These are phyloP conservation scores for Tortricodes alternella DNA, from an alignment of 2,888 invertebrate species.

Conservation along the genomic window DNA sequence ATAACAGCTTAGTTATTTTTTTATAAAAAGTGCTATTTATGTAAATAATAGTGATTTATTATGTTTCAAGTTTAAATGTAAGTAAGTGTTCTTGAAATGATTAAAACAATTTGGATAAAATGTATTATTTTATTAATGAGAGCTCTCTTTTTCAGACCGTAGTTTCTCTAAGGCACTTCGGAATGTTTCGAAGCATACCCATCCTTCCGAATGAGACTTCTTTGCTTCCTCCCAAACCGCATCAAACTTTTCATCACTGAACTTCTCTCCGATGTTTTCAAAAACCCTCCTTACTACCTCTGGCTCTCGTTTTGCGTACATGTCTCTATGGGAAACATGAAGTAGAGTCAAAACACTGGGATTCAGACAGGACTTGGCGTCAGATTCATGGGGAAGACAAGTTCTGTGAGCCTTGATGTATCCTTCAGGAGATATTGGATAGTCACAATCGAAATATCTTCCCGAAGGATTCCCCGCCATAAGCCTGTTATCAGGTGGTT, in stretches of 20 bases:
- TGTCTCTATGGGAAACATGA: conserved; percentile 64
- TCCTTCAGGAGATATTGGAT: conserved; percentile 57
- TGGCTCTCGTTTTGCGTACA: conserved; percentile 63
- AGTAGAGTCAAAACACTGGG: conserved; percentile 62
- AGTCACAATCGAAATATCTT: conserved; percentile 67
- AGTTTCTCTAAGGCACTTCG: conserved; percentile 48
- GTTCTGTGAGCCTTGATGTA: conserved; percentile 53
- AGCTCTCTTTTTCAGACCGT: conserved; percentile 27
- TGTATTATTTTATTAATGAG: too few relatives aligned
- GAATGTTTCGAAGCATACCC: conserved; percentile 82
- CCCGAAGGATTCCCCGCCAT: conserved; percentile 70
- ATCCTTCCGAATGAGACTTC: conserved; percentile 72
- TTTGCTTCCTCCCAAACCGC: conserved; percentile 77
- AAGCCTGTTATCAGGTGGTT: conserved; percentile 44
- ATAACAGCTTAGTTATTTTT: too few relatives aligned
- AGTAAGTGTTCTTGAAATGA: too few relatives aligned
- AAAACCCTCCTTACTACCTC: conserved; percentile 68
- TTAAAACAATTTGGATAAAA: too few relatives aligned
- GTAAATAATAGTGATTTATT: too few relatives aligned
- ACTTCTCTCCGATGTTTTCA: conserved; percentile 74
- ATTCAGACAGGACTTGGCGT: conserved; percentile 55
- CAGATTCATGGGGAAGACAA: conserved; percentile 65
- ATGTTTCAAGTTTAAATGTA: too few relatives aligned
- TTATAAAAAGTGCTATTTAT: too few relatives aligned
- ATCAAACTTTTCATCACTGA: conserved; percentile 74